Evolutionary conservation across 2,113 vertebrate species (phyloP).

Genomic region (Melanerpes formicivorus): DNA sequence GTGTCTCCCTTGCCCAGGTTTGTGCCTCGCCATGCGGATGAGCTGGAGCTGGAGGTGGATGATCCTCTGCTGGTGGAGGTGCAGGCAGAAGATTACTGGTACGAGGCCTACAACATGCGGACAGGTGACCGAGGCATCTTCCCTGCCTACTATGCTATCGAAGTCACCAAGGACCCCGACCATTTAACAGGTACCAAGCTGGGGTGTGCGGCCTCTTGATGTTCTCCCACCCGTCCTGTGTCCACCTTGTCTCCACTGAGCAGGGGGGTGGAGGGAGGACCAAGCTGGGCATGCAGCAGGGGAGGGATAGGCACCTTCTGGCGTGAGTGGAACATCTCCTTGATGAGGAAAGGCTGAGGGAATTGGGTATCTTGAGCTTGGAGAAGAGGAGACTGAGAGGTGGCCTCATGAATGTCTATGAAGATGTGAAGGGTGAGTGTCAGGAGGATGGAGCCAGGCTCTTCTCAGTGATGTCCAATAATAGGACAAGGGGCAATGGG

Average conservation of each 20-base stretch:
- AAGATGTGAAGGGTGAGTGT: no score
- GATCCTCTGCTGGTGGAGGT: conserved; percentile 94
- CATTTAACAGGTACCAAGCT: conserved; percentile 81
- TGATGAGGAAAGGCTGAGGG: no score
- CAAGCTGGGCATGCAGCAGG: not conserved
- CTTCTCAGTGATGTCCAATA: no score
- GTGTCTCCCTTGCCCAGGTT: conserved; percentile 78
- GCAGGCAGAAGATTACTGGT: conserved; percentile 97
- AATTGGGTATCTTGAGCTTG: no score
- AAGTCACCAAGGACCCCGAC: conserved; percentile 90
- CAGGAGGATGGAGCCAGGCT: no score
- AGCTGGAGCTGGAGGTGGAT: conserved; percentile 94
- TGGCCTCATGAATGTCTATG: no score
- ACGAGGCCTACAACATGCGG: conserved; percentile 97
- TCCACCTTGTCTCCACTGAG: not conserved
- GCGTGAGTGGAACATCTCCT: not conserved
- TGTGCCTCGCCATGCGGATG: conserved; percentile 92
- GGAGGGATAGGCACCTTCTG: not conserved
- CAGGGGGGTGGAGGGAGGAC: not conserved
- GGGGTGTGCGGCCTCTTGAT: not conserved
- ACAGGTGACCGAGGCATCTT: conserved; percentile 90
- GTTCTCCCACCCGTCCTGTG: not conserved
- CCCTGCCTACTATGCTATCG: conserved; percentile 94
- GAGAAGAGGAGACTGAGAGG: no score
- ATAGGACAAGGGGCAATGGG: no score